A percentile compares a stretch with the other conserved stretches of the same genome.
Evolutionary conservation across 30 jellyfish, hydroid and myxozoan species (phyloP).

Genomic region (Morbakka virulenta): DNA sequence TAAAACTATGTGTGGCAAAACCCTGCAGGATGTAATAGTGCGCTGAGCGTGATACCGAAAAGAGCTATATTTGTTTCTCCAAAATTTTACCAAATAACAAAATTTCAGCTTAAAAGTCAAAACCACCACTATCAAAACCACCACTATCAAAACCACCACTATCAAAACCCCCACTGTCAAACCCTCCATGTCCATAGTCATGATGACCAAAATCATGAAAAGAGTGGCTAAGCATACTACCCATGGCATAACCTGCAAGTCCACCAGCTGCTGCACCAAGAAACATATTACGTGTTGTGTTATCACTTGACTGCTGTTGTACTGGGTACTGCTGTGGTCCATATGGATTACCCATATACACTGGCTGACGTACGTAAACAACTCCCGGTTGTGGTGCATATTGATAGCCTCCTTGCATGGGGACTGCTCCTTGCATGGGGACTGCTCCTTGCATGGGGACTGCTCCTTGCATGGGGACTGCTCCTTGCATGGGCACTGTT

Average conservation of each 20-base stretch:
- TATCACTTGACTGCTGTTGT: conserved; percentile 71
- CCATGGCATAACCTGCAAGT: conserved; percentile 85
- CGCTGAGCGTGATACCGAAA: no score
- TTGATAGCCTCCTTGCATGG: conserved; percentile 51
- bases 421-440: conserved; percentile 53
- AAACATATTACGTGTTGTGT: conserved; percentile 78
- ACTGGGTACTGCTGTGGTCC: conserved; percentile 77
- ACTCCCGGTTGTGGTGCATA: conserved; percentile 46
- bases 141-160: conserved; percentile 66
- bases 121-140: conserved; percentile 52
- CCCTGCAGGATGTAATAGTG: no score
- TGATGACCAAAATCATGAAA: conserved; percentile 62
- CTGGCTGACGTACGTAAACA: conserved; percentile 60
- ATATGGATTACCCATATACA: conserved; percentile 72
- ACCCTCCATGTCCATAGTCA: conserved; percentile 32
- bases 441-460: conserved; percentile 29
- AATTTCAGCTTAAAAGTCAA: conserved; percentile 37
- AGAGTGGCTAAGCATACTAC: conserved; percentile 65
- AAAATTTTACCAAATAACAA: no score
- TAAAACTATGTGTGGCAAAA: no score
- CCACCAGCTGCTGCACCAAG: conserved; percentile 97
- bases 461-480: conserved; percentile 29
- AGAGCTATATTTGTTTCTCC: no score
- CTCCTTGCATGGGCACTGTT: neutral
- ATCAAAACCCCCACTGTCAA: conserved; percentile 57